phyloP scores from a whole-genome alignment of 2,797 vertebrate genomes.

The Trachurus trachurus region DNA sequence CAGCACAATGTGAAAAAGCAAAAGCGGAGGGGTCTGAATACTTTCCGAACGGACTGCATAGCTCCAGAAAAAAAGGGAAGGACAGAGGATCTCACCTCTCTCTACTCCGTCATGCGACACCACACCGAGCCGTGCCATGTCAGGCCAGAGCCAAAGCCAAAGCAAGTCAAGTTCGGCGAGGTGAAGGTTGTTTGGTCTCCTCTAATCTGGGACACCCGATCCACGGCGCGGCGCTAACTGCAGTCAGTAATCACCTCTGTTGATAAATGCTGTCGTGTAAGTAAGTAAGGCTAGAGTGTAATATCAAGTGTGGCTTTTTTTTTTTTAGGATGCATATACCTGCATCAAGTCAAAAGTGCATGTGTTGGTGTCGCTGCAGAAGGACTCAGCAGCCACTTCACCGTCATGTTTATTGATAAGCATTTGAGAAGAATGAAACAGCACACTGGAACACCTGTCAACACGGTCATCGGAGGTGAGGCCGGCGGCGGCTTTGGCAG shows the following conservation, averaged over 20 bases:
- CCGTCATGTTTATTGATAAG: slow-evolving; percentile 68
- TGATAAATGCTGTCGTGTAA: slow-evolving; percentile 25
- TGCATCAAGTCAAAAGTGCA: not conserved
- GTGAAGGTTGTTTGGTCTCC: slow-evolving; percentile 34
- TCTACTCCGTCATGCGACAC: slow-evolving; percentile 1
- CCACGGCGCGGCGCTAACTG: slow-evolving; percentile 39
- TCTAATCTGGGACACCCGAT: slow-evolving; percentile 50
- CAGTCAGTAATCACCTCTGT: slow-evolving; percentile 52
- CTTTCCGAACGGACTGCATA: not conserved
- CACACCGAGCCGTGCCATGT: not conserved
- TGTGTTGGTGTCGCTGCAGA: slow-evolving; percentile 9
- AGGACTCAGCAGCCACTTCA: not conserved
- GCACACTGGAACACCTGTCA: slow-evolving; percentile 53
- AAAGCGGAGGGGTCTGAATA: not conserved
- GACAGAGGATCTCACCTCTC: not conserved
- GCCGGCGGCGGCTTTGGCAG: slow-evolving; percentile 18
- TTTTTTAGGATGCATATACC: not conserved
- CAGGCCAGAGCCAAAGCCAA: not conserved
- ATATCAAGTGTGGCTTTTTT: not conserved
- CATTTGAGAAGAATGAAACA: slow-evolving; percentile 55
- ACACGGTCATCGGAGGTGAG: slow-evolving; percentile 44
- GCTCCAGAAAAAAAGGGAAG: not conserved
- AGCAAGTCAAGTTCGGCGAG: not conserved
- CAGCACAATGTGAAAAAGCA: no score
- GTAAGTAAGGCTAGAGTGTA: not conserved